Evolutionary conservation across 1,140 invertebrate genomes (phyloP).

Genomic region (Papilio machaon): DNA sequence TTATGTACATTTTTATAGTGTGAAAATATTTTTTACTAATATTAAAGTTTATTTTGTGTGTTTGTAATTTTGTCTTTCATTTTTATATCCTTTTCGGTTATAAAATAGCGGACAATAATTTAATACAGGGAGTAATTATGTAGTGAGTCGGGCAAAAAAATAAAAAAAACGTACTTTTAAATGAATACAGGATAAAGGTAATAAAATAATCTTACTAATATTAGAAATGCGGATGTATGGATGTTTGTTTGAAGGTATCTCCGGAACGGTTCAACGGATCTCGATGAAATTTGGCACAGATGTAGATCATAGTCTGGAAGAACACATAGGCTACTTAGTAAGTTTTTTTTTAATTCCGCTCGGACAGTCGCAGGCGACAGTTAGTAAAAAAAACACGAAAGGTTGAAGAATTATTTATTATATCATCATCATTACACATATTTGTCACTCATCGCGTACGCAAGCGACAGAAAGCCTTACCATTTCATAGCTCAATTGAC

Average conservation of each 20-base stretch:
- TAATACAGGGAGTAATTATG: not conserved
- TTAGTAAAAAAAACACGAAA: slow-evolving; percentile 47
- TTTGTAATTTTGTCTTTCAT: slow-evolving; percentile 40
- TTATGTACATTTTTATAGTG: slow-evolving; percentile 42
- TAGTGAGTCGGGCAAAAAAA: too few species aligned
- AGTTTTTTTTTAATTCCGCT: too few species aligned
- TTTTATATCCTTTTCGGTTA: slow-evolving; percentile 13
- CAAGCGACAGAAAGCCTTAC: slow-evolving; percentile 77
- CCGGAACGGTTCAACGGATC: too few species aligned
- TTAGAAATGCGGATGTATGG: too few species aligned
- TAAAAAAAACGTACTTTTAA: too few species aligned
- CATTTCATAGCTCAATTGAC: slow-evolving; percentile 81
- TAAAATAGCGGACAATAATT: not conserved
- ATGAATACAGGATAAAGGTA: too few species aligned
- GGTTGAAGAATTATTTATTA: slow-evolving; percentile 80
- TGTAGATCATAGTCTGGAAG: too few species aligned
- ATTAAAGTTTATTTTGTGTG: slow-evolving; percentile 49
- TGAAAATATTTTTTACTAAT: slow-evolving; percentile 52
- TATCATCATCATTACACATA: slow-evolving; percentile 78
- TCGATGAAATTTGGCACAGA: too few species aligned
- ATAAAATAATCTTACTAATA: too few species aligned
- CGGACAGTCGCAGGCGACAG: too few species aligned
- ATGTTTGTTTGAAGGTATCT: too few species aligned
- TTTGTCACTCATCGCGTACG: slow-evolving; percentile 79
- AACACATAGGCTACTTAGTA: too few species aligned